Conservation (phyloP, 2,888 invertebrate genomes). For the Oeneis ivallda region DNA sequence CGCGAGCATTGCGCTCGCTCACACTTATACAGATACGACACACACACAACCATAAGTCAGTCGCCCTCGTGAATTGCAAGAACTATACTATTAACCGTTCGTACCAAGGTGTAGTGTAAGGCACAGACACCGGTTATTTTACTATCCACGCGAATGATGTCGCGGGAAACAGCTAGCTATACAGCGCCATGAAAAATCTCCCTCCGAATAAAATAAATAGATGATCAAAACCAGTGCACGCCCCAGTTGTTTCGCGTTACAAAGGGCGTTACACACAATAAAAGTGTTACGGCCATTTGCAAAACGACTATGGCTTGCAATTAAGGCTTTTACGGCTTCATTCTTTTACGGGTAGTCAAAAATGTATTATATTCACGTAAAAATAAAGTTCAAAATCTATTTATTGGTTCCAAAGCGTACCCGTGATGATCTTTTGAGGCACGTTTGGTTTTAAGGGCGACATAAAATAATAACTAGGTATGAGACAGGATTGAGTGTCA, state of each 20-base stretch:
- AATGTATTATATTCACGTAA: slow-evolving; percentile 1
- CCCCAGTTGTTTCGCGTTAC: not conserved
- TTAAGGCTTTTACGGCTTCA: slow-evolving; percentile 22
- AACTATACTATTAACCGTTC: no score
- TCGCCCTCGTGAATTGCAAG: no score
- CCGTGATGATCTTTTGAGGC: slow-evolving; percentile 1
- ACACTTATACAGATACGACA: no score
- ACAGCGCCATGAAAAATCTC: not conserved
- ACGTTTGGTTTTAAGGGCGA: slow-evolving; percentile 3
- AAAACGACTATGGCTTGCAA: slow-evolving; percentile 21
- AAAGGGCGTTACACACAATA: slow-evolving; percentile 12
- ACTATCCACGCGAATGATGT: no score
- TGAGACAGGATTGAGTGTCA: not conserved
- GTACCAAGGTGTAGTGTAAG: no score
- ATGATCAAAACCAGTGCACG: slow-evolving; percentile 12
- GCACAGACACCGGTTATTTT: no score
- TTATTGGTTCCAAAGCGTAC: not conserved
- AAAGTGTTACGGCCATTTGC: slow-evolving; percentile 22
- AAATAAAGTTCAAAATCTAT: slow-evolving; percentile 15
- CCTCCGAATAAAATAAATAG: not conserved
- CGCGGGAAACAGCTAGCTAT: no score
- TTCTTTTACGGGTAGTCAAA: not conserved
- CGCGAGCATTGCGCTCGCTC: no score
- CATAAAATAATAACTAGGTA: not conserved
- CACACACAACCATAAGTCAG: no score